Evolutionary conservation across 2,113 vertebrate genomes (phyloP).

Genomic region (Hyaena hyaena): DNA sequence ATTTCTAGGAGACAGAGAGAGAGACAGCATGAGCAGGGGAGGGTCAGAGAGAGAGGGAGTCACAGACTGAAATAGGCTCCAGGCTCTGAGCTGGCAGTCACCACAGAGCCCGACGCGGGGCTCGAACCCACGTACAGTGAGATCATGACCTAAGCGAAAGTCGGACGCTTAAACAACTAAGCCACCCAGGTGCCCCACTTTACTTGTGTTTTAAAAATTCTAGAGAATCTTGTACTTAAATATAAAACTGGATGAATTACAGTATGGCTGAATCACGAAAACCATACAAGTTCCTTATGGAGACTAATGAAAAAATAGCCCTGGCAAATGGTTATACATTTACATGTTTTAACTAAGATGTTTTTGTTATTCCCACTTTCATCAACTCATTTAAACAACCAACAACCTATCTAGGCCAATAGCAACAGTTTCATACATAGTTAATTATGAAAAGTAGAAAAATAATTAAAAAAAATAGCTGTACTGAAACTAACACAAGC

Average conservation of each 20-base stretch:
- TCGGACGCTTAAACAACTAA: too few relatives aligned
- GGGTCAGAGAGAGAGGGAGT: too few relatives aligned
- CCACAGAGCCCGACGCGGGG: too few relatives aligned
- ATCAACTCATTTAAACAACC: conserved; percentile 1
- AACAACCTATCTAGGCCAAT: neutral
- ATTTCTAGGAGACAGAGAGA: too few relatives aligned
- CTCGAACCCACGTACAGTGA: too few relatives aligned
- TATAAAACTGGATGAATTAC: neutral
- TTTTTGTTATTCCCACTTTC: neutral
- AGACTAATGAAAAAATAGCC: neutral
- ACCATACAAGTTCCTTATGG: neutral
- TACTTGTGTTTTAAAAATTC: neutral
- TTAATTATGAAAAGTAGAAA: neutral
- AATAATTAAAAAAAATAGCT: neutral
- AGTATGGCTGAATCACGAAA: neutral
- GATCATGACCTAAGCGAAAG: too few relatives aligned
- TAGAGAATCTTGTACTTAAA: neutral
- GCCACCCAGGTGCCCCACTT: neutral
- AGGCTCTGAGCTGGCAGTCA: too few relatives aligned
- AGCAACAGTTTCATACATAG: neutral
- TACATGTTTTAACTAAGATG: conserved; percentile 44
- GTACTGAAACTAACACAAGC: neutral
- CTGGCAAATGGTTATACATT: neutral
- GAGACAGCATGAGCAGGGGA: too few relatives aligned
- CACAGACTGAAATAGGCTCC: too few relatives aligned